phyloP scores from a whole-genome alignment of 2,797 vertebrate genomes.

The Saxicola maurus region DNA sequence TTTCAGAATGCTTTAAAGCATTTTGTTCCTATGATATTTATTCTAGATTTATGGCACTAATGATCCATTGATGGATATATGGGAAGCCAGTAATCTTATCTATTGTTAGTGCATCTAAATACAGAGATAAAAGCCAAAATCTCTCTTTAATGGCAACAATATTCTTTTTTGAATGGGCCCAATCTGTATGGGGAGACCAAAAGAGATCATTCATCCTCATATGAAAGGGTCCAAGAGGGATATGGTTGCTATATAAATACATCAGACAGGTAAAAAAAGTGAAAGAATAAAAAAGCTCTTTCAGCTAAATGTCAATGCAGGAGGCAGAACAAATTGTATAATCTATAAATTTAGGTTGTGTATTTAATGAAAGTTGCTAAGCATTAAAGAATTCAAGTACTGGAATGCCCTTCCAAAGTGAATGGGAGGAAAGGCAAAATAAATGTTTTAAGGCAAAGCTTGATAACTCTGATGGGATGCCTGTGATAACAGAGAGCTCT shows the following conservation, averaged over 20 bases:
- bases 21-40: not conserved
- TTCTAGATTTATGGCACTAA: not conserved
- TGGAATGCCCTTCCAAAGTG: not conserved
- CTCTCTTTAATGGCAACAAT: not conserved
- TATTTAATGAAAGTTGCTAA: not conserved
- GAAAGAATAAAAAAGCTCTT: not conserved
- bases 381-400: not conserved
- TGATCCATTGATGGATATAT: not conserved
- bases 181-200: not conserved
- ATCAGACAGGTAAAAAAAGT: not conserved
- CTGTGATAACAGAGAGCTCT: not conserved
- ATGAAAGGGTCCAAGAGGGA: not conserved
- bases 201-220: not conserved
- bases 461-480: not conserved
- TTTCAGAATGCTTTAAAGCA: not conserved
- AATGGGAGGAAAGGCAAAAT: not conserved
- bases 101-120: not conserved
- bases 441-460: not conserved
- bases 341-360: not conserved
- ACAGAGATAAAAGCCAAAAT: not conserved
- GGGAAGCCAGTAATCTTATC: not conserved
- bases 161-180: not conserved
- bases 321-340: not conserved
- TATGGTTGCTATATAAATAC: not conserved
- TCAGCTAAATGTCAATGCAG: not conserved